phyloP scores from a whole-genome alignment of 2,113 vertebrate genomes.

The Athene cunicularia region DNA sequence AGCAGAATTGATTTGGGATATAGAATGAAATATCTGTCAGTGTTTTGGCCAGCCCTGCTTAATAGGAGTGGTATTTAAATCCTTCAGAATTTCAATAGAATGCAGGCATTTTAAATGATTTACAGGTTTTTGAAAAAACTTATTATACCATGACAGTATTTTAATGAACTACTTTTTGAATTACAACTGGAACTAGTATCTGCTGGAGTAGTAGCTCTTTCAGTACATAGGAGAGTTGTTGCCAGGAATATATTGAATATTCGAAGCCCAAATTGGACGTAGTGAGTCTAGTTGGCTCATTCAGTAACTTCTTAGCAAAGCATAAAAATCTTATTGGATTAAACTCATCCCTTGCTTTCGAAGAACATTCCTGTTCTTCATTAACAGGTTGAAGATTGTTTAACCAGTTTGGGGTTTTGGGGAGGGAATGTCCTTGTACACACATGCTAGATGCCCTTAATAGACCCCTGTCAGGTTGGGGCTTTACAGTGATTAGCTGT shows the following conservation, averaged over 20 bases:
- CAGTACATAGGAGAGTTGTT: background rate
- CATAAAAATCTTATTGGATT: background rate
- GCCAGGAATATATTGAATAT: slow-evolving; percentile 41
- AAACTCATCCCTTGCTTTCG: background rate
- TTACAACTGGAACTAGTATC: slow-evolving; percentile 8
- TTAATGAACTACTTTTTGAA: slow-evolving; percentile 20
- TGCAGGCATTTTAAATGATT: background rate
- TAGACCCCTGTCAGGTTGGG: background rate
- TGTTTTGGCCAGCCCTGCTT: background rate
- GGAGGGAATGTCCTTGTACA: background rate
- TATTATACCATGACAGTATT: background rate
- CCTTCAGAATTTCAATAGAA: background rate
- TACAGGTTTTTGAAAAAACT: slow-evolving; percentile 7
- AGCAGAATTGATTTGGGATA: background rate
- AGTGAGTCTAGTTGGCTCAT: slow-evolving; percentile 11
- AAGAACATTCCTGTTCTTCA: background rate
- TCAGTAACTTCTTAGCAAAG: background rate
- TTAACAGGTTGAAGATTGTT: background rate
- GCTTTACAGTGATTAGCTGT: background rate
- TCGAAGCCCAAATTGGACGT: slow-evolving; percentile 2
- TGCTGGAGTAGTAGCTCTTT: slow-evolving; percentile 16
- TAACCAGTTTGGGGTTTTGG: background rate
- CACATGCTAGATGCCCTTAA: background rate
- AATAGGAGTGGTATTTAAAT: background rate
- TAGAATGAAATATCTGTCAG: background rate